Evolutionary conservation across 2,888 invertebrate genomes (phyloP), one percentile per base, ranked within the genome.

Genomic region (Oligia strigilis): DNA sequence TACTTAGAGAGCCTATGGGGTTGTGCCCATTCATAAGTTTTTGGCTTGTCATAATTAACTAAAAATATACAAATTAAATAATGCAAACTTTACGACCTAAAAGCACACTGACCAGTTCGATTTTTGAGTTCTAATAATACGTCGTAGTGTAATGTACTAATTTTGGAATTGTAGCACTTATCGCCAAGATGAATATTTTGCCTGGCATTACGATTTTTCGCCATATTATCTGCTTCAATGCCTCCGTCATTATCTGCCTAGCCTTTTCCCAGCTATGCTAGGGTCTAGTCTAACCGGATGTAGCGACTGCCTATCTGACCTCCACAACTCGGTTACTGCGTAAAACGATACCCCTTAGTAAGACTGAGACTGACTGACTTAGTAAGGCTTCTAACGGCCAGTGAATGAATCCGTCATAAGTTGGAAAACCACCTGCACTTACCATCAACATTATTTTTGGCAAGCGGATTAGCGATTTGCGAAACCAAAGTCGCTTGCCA

Each of bases 111-210:
- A 13, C 17, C 19, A 19, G 3, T 77, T 66, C 17, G 77, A 46
- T n/a, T 77, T 19, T 29, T 55, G 14, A 6, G 2, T 67, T 49
- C 19, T 67, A 67, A 40, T 29, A 78, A 52, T 78, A 60, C 23
- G 9, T 29, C 13, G 23, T 49, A 29, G 49, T 14, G 0, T 55
- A 46, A 36, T 43, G 67, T 49, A 49, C 60, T 60, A 43, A 78
- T 67, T 78, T 78, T 78, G 49, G 8, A 19, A 49, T 77, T 29
- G 4, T 40, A 52, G 5, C 19, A 66, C n/a, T 58, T 65, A 77
- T n/a, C n/a, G 46, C 14, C 46, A 66, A 36, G 17, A n/a, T 76
- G n/a, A 43, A 55, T 40, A 13, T 46, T 58, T 58, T 46, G 29
- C 4, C 13, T 62, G 49, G 52, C 65, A 46, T 29, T 23, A 23